Evolutionary conservation across 2,888 invertebrate genomes (phyloP).

Genomic region (Aspidiotus rigidus): DNA sequence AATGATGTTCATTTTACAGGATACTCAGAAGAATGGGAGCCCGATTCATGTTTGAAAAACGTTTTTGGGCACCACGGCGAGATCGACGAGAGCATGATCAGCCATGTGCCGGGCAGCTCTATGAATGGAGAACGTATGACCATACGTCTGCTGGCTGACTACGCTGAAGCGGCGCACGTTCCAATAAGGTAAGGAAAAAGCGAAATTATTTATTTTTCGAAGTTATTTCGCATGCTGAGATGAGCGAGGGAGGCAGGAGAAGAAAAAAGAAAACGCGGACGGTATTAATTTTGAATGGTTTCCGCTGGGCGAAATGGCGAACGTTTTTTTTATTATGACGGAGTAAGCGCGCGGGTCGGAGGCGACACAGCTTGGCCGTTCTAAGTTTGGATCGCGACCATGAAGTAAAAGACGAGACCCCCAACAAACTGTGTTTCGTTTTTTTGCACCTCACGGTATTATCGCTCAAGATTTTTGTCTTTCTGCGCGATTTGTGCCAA

Average conservation of each 20-base stretch:
- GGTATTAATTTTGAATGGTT: no score
- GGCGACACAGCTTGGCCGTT: not conserved
- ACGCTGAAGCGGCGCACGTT: slow-evolving; percentile 10
- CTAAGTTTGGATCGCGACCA: slow-evolving; percentile 1
- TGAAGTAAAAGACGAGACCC: not conserved
- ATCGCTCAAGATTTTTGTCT: not conserved
- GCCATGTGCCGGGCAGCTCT: slow-evolving; percentile 4
- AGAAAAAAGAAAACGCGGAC: no score
- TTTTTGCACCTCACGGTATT: not conserved
- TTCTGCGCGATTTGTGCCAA: not conserved
- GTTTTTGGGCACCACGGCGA: slow-evolving; percentile 6
- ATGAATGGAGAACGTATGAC: slow-evolving; percentile 19
- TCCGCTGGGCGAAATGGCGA: no score
- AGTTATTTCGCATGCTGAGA: no score
- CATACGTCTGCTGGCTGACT: slow-evolving; percentile 19
- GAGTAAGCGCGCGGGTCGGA: no score
- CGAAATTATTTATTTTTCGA: no score
- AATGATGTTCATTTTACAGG: slow-evolving; percentile 9
- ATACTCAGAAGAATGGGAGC: slow-evolving; percentile 25
- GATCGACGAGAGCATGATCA: slow-evolving; percentile 9
- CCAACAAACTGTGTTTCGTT: not conserved
- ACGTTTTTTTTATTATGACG: no score
- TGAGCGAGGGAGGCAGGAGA: no score
- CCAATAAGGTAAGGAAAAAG: slow-evolving; percentile 13
- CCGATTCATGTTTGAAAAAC: not conserved